phyloP scores from a whole-genome alignment of 92 coral and sea anemone species.

The Chrysogorgia sp. region DNA sequence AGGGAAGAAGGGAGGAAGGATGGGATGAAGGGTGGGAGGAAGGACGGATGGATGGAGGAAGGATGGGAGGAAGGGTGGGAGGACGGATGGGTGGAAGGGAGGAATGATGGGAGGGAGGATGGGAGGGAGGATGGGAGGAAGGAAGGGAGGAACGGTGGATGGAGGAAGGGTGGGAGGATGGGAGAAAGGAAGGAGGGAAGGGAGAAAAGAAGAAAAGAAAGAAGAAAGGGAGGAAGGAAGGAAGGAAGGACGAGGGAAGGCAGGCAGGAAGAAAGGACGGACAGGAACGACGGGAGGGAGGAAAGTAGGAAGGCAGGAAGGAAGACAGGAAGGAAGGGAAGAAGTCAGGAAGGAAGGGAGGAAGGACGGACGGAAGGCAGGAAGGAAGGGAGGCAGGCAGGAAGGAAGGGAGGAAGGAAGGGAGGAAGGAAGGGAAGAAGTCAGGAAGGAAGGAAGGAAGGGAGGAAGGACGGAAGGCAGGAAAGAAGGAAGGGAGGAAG shows the following conservation, averaged over 20 bases:
- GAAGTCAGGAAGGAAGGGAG: too few species aligned
- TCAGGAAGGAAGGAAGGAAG: not conserved
- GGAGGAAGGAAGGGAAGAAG: not conserved
- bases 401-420: not conserved
- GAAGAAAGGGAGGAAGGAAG: too few species aligned
- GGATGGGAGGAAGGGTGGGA: not conserved
- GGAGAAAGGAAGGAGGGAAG: not conserved
- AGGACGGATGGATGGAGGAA: not conserved
- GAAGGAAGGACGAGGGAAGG: not conserved
- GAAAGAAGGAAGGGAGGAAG: not conserved
- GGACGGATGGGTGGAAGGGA: not conserved
- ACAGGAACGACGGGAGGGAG: not conserved
- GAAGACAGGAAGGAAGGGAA: too few species aligned
- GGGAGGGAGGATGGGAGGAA: not conserved
- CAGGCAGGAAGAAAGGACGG: not conserved
- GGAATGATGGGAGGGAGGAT: not conserved
- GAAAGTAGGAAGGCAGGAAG: too few species aligned
- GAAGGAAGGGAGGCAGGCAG: too few species aligned
- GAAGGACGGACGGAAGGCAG: too few species aligned
- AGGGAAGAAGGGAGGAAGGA: not conserved
- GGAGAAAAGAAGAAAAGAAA: too few species aligned
- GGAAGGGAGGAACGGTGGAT: too few species aligned
- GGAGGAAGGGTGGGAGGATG: not conserved
- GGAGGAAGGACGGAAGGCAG: not conserved
- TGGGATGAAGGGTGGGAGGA: not conserved